phyloP scores from a whole-genome alignment of 2,113 vertebrate genomes.

The Brachypodius melanocephalos region DNA sequence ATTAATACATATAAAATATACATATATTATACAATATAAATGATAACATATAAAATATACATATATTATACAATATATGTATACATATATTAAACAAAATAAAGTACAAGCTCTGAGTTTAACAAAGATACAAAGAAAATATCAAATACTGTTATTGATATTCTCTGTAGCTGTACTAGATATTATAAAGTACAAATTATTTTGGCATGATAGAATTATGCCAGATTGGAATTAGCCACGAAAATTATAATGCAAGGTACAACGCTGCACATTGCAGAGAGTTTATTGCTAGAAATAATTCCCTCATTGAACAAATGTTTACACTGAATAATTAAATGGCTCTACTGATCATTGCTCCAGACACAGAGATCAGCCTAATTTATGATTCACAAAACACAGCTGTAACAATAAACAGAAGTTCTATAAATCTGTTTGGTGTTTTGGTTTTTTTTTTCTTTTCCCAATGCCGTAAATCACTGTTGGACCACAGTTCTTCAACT shows the following conservation, averaged over 20 bases:
- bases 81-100: background rate
- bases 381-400: background rate
- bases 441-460: background rate
- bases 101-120: background rate
- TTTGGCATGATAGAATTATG: background rate
- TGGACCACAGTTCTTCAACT: background rate
- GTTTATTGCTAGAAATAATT: background rate
- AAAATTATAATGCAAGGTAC: background rate
- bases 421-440: background rate
- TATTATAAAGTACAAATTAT: background rate
- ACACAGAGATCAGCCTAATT: background rate
- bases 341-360: background rate
- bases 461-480: background rate
- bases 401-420: background rate
- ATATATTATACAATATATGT: background rate
- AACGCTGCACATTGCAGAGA: background rate
- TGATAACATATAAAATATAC: background rate
- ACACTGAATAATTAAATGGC: background rate
- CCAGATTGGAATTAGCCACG: background rate
- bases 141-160: background rate
- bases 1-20: background rate
- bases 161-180: background rate
- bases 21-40: background rate
- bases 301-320: background rate
- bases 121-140: background rate